Evolutionary conservation across 1,140 invertebrate species (phyloP).

Genomic region (Drosophila littoralis): DNA sequence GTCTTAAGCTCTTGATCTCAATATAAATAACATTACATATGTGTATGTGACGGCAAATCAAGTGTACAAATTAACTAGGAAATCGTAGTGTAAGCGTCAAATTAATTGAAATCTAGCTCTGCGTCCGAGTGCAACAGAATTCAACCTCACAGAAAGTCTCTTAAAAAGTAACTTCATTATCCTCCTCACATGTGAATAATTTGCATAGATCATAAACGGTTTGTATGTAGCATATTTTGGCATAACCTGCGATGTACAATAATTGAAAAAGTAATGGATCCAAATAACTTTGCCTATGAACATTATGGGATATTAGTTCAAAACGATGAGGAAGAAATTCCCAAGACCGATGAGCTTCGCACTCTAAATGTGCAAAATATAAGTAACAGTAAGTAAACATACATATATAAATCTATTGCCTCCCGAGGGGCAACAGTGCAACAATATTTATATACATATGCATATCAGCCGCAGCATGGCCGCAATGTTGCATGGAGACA

Average conservation of each 20-base stretch:
- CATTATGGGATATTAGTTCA: constrained; percentile 85
- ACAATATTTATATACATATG: no score
- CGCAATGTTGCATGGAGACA: no score
- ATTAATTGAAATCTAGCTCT: neutral
- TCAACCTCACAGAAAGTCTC: no score
- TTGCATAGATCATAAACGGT: neutral
- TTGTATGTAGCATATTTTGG: neutral
- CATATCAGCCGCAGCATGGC: no score
- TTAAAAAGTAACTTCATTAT: no score
- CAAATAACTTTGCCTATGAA: constrained; percentile 69
- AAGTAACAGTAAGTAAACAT: constrained; percentile 68
- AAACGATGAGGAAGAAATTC: constrained; percentile 65
- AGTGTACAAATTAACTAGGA: constrained; percentile 2
- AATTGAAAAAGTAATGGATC: constrained; percentile 84
- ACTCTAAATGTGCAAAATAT: constrained; percentile 54
- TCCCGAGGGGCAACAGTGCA: no score
- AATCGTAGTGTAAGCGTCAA: neutral
- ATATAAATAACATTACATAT: neutral
- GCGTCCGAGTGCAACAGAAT: no score
- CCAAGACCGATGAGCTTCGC: constrained; percentile 45
- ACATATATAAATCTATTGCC: neutral
- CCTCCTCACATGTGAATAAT: neutral
- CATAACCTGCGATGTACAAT: constrained; percentile 85
- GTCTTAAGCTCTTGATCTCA: constrained; percentile 12
- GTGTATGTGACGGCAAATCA: neutral